These are phyloP conservation scores for Xiphias gladius DNA, from an alignment of 2,113 vertebrate genomes.

Conservation along the genomic window DNA sequence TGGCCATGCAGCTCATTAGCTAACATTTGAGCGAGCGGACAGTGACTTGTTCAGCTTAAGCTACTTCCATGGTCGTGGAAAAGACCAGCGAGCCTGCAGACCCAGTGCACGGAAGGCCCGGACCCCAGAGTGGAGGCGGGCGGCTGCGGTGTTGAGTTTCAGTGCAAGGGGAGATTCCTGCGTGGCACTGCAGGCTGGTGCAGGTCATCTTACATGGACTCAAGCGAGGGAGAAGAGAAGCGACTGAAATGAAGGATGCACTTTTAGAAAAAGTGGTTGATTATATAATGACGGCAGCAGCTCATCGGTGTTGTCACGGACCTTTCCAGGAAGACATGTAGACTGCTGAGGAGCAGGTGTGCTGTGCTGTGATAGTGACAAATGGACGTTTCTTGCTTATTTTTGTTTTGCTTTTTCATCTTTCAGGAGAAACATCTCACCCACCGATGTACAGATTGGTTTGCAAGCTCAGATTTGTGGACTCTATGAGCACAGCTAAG, in stretches of 20 bases:
- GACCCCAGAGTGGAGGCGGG: constrained; percentile 50
- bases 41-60: not conserved
- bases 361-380: not conserved
- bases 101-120: constrained; percentile 23
- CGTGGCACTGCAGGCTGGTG: constrained; percentile 58
- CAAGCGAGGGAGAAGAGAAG: constrained; percentile 35
- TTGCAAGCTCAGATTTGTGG: constrained; percentile 20
- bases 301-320: not conserved
- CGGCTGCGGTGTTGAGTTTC: constrained; percentile 78
- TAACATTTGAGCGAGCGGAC: constrained; percentile 16
- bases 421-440: constrained; percentile 48
- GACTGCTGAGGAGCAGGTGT: not conserved
- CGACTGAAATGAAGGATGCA: constrained; percentile 30
- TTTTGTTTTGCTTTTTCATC: constrained; percentile 1
- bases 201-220: constrained; percentile 76
- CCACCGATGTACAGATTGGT: not conserved
- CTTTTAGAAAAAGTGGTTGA: constrained; percentile 5
- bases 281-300: constrained; percentile 33
- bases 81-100: constrained; percentile 25
- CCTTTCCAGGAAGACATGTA: constrained; percentile 7
- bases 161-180: constrained; percentile 83
- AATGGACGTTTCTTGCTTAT: constrained; percentile 8
- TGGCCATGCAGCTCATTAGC: not conserved
- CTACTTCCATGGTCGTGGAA: constrained; percentile 16
- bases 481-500: constrained; percentile 14